phyloP scores from a whole-genome alignment of 2,797 vertebrate species.

The Macropodus opercularis region DNA sequence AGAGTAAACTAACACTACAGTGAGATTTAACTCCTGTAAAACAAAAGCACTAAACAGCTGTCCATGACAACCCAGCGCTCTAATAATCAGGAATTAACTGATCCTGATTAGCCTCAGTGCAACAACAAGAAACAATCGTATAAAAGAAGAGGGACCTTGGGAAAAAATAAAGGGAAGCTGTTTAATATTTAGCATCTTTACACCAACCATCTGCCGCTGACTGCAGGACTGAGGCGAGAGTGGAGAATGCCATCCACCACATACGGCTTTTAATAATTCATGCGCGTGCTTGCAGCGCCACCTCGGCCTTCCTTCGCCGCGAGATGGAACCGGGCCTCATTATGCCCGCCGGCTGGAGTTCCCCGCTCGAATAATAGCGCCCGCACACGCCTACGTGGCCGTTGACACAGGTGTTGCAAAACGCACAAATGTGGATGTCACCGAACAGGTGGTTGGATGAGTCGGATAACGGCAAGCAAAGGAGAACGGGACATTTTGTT shows the following conservation, averaged over 20 bases:
- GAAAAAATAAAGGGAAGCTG: slow-evolving; percentile 25
- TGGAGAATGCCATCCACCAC: slow-evolving; percentile 69
- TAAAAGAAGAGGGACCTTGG: slow-evolving; percentile 29
- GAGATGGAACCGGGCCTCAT: slow-evolving; percentile 69
- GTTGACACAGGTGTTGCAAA: slow-evolving; percentile 25
- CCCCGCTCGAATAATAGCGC: slow-evolving; percentile 44
- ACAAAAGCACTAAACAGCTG: slow-evolving; percentile 35
- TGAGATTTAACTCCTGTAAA: neutral
- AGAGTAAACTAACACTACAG: slow-evolving; percentile 3
- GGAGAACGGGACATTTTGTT: slow-evolving; percentile 36
- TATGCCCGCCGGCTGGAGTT: slow-evolving; percentile 65
- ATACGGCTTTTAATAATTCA: slow-evolving; percentile 81
- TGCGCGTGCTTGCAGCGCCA: slow-evolving; percentile 63
- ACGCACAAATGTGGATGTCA: slow-evolving; percentile 39
- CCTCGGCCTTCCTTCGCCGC: slow-evolving; percentile 68
- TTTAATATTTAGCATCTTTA: slow-evolving; percentile 77
- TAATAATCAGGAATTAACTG: slow-evolving; percentile 26
- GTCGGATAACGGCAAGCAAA: slow-evolving; percentile 21
- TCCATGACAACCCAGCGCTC: slow-evolving; percentile 25
- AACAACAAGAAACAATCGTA: slow-evolving; percentile 31
- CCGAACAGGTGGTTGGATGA: slow-evolving; percentile 43
- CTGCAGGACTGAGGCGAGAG: slow-evolving; percentile 62
- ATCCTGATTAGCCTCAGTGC: slow-evolving; percentile 20
- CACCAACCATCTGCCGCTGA: slow-evolving; percentile 75
- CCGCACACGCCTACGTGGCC: neutral